A percentile compares a stretch with the other conserved stretches of the same genome.
Conservation (phyloP, 2,888 invertebrate genomes). For the Chymomyza fuscimana region DNA sequence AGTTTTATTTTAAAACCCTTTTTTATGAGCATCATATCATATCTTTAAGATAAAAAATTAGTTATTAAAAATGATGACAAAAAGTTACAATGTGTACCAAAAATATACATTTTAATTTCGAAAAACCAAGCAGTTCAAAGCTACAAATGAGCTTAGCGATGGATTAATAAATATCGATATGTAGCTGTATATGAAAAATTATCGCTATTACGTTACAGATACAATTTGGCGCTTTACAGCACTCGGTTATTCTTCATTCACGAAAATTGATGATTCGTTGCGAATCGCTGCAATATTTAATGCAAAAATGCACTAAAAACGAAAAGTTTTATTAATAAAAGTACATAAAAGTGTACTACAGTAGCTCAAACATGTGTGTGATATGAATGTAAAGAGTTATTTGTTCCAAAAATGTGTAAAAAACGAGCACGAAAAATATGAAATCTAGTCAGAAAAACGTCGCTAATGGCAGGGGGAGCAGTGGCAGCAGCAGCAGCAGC, state of each 20-base stretch:
- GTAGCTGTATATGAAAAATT: background rate
- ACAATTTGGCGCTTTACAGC: constrained; percentile 21
- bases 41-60: background rate
- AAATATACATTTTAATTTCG: background rate
- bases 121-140: background rate
- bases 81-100: background rate
- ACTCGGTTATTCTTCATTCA: constrained; percentile 49
- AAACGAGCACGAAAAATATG: constrained; percentile 55
- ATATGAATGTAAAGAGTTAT: constrained; percentile 19
- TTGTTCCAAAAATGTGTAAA: constrained; percentile 29
- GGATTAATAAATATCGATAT: background rate
- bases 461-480: constrained; percentile 52
- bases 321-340: constrained; percentile 27
- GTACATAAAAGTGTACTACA: constrained; percentile 27
- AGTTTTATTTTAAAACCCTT: no score
- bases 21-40: no score
- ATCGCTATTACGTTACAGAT: background rate
- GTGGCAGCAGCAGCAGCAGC: constrained; percentile 32
- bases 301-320: constrained; percentile 51
- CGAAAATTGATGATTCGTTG: constrained; percentile 49
- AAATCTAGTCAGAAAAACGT: constrained; percentile 63
- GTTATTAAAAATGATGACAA: background rate
- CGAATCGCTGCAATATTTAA: constrained; percentile 44
- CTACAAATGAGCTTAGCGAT: background rate
- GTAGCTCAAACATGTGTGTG: constrained; percentile 19